Conservation (phyloP, 2,113 vertebrate species). For the Antechinus flavipes region DNA sequence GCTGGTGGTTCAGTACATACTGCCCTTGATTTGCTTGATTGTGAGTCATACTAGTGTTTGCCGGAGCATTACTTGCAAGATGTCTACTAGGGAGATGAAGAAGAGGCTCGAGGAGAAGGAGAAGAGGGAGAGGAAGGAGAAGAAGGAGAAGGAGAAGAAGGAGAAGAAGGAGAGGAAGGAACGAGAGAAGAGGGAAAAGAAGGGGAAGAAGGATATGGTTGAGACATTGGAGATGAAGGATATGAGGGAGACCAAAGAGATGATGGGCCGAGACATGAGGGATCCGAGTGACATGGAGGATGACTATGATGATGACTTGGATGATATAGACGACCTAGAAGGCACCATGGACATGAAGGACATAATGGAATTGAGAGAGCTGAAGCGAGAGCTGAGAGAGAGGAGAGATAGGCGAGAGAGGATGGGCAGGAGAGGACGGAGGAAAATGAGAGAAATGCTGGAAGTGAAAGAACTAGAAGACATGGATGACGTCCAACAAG, state of each 20-base stretch:
- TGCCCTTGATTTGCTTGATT: conserved; percentile 86
- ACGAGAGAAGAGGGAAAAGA: background rate
- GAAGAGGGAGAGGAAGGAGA: conserved; percentile 74
- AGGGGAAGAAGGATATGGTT: background rate
- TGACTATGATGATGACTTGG: background rate
- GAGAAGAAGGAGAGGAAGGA: background rate
- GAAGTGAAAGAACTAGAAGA: no score
- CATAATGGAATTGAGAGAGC: background rate
- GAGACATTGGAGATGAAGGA: background rate
- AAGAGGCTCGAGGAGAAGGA: conserved; percentile 86
- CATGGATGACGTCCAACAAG: no score
- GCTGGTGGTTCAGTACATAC: conserved; percentile 88
- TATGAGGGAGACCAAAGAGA: background rate
- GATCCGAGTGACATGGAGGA: background rate
- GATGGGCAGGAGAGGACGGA: background rate
- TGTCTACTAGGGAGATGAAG: conserved; percentile 79
- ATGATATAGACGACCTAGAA: background rate
- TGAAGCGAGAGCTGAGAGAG: background rate
- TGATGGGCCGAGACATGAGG: background rate
- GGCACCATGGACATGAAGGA: background rate
- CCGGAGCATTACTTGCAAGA: conserved; percentile 85
- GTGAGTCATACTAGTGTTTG: conserved; percentile 90
- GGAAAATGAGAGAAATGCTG: background rate
- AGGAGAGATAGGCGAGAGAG: background rate
- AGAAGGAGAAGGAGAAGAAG: background rate